Evolutionary conservation across 2,113 vertebrate species (phyloP).

Genomic region (Mirza zaza): DNA sequence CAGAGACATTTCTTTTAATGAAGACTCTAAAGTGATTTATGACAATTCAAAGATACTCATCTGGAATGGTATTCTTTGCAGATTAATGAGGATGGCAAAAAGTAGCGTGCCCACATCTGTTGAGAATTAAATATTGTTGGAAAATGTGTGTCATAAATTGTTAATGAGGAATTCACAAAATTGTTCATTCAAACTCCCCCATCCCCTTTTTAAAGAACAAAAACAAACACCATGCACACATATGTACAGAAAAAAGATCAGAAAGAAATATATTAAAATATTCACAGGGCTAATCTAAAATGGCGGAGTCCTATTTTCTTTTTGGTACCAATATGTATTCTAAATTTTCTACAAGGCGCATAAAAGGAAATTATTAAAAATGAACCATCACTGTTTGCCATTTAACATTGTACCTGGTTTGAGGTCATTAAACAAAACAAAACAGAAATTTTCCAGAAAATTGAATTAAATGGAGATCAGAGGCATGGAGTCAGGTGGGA

Average conservation of each 20-base stretch:
- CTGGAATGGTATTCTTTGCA: slow-evolving; percentile 26
- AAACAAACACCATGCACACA: neutral
- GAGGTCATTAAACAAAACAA: slow-evolving; percentile 1
- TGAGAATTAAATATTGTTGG: slow-evolving; percentile 58
- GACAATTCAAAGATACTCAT: slow-evolving; percentile 29
- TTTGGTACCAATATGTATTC: neutral
- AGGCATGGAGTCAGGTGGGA: neutral
- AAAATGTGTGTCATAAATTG: slow-evolving; percentile 48
- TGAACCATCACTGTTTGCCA: slow-evolving; percentile 19
- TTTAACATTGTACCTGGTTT: slow-evolving; percentile 4
- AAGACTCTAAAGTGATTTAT: slow-evolving; percentile 53
- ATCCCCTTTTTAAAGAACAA: neutral
- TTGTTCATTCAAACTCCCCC: neutral
- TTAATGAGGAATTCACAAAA: slow-evolving; percentile 54
- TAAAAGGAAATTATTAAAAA: slow-evolving; percentile 29
- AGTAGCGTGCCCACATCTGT: slow-evolving; percentile 51
- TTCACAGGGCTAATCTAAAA: neutral
- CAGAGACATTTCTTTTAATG: slow-evolving; percentile 42
- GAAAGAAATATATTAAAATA: neutral
- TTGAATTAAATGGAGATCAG: neutral
- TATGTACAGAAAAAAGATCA: neutral
- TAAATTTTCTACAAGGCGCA: neutral
- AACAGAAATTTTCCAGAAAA: neutral
- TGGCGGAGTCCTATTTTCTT: neutral
- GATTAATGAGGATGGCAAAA: slow-evolving; percentile 54